phyloP scores from a whole-genome alignment of 2,797 vertebrate species.

The Ispidina lecontei region DNA sequence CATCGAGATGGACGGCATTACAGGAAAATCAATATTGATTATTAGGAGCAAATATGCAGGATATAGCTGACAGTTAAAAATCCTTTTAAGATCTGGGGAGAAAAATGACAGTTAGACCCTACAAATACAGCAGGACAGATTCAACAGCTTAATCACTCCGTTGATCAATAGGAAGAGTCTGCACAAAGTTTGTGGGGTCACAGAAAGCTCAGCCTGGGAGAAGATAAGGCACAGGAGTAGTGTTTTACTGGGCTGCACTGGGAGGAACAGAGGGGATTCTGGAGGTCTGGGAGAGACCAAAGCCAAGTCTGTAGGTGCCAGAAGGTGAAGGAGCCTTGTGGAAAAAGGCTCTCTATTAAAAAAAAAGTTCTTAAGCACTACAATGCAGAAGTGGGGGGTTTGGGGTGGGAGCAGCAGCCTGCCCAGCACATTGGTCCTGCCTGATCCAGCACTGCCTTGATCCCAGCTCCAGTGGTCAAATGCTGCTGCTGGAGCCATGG shows the following conservation, averaged over 20 bases:
- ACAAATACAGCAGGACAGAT: constrained; percentile 29
- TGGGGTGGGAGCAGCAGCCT: not conserved
- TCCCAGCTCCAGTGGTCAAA: not conserved
- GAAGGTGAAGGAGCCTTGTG: fast-evolving
- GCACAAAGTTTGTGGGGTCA: not conserved
- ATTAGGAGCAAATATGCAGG: constrained; percentile 62
- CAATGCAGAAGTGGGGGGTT: not conserved
- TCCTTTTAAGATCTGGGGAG: constrained; percentile 57
- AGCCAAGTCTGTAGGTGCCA: fast-evolving
- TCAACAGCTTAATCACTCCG: constrained; percentile 62
- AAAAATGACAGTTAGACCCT: constrained; percentile 60
- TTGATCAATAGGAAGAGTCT: constrained; percentile 45
- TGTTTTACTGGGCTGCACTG: not conserved
- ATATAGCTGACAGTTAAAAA: constrained; percentile 58
- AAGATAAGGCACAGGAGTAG: fast-evolving
- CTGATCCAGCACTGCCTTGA: not conserved
- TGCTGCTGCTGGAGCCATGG: not conserved
- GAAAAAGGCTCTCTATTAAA: not conserved
- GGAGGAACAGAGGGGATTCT: fast-evolving
- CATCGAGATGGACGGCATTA: constrained; percentile 59
- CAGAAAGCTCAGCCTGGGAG: not conserved
- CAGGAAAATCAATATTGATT: constrained; percentile 78
- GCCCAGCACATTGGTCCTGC: not conserved
- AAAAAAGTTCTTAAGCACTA: not conserved
- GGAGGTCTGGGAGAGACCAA: not conserved